Base-by-base conservation (phyloP, 1,140 invertebrate genomes). In the Dryas iulia region DNA sequence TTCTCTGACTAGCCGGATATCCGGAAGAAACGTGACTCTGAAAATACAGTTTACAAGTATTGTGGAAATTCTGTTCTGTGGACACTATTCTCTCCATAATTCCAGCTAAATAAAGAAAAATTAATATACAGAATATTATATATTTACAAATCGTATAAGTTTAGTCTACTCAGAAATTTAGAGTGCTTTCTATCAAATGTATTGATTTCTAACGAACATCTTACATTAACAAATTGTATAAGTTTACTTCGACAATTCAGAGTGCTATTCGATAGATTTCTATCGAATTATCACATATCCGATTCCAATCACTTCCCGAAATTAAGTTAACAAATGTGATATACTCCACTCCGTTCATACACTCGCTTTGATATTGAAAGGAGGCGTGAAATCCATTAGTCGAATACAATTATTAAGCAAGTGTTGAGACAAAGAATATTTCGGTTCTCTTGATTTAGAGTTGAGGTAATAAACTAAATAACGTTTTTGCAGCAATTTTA, bases 401-500 rank as follows among this genome's bases (percentile, higher is more conserved):
- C 35, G 14, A 18, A 39, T 14, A 39, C n/a, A 39, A 14, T n/a
- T 47, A 47, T 18, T 21, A 21, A 7, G 39, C 14, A 47, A 47
- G 7, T 47, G 14, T 21, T 18, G 35, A 7, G 7, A 47, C 35
- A n/a, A 12, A 47, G 14, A 47, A 47, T 47, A 47, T 18, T 47
- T 47, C 35, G 2, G 35, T 18, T 18, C 8, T 47, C 14, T 21
- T 18, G 35, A 47, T 18, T 0, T 7, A 47, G 7, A 4, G 1
- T 18, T 21, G 14, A 14, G 6, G 47, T 26, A 63, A 56, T 53
- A 26, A 14, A 33, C 47, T 21, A 30, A 62, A 14, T 63, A 23
- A 31, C 21, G 23, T 54, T 63, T 63, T 56, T 61, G 59, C 35
- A 53, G 58, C 35, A 67, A 67, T 59, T 3, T 7, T 2, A 18